Evolutionary conservation across 2,888 invertebrate species (phyloP).

Genomic region (Perdita meconis): DNA sequence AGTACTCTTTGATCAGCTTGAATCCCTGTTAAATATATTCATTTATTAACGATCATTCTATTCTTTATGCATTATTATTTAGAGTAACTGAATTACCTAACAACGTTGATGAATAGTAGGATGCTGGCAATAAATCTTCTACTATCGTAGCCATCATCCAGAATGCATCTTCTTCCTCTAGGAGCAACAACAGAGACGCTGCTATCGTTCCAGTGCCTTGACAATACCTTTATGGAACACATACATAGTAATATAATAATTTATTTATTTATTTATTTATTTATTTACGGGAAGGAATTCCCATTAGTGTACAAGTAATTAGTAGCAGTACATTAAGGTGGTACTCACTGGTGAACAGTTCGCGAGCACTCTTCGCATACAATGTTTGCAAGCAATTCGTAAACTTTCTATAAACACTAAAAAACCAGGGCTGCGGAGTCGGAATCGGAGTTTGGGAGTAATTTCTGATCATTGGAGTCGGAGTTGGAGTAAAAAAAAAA

Average conservation of each 20-base stretch:
- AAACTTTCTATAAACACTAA: too few species aligned
- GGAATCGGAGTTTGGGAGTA: too few species aligned
- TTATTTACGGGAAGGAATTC: too few species aligned
- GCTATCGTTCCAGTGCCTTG: slow-evolving; percentile 96
- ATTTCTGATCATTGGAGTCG: too few species aligned
- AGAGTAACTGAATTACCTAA: slow-evolving; percentile 85
- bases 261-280: too few species aligned
- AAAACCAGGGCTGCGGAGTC: too few species aligned
- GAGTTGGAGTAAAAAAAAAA: too few species aligned
- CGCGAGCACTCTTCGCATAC: too few species aligned
- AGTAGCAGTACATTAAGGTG: too few species aligned
- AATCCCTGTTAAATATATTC: slow-evolving; percentile 86
- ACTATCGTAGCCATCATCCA: slow-evolving; percentile 99
- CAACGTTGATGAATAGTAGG: slow-evolving; percentile 97
- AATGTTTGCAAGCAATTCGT: too few species aligned
- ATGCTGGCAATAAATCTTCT: slow-evolving; percentile 98
- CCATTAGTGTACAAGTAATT: too few species aligned
- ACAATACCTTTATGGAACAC: slow-evolving; percentile 87
- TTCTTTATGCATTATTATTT: slow-evolving; percentile 1
- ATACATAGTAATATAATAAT: slow-evolving; percentile 16
- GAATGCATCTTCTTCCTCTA: slow-evolving; percentile 99
- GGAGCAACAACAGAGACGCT: slow-evolving; percentile 94
- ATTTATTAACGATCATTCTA: not conserved
- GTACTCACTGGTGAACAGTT: too few species aligned
- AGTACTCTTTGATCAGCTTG: slow-evolving; percentile 99